Percentiles rank a stretch among this genome's conserved stretches.
Evolutionary conservation across 2,888 invertebrate species (phyloP).

Genomic region (Dichetophora obliterata): DNA sequence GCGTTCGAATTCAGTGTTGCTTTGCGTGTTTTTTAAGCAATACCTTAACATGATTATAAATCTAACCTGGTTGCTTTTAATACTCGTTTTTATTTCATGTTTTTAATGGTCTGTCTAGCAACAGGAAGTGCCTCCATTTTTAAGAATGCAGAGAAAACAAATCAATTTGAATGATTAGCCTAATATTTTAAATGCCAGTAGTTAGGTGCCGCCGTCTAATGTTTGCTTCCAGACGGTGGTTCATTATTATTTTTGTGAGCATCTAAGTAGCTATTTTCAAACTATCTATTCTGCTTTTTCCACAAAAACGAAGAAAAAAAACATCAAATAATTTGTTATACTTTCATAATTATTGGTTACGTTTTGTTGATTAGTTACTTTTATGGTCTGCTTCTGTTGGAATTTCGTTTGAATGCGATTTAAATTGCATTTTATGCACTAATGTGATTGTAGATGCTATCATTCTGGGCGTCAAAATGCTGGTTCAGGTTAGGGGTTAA

Average conservation of each 20-base stretch:
- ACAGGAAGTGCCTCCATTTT: constrained; percentile 24
- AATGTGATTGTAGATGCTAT: background rate
- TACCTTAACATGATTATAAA: background rate
- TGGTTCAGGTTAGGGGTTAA: background rate
- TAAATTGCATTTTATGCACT: background rate
- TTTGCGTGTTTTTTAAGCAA: background rate
- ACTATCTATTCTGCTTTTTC: background rate
- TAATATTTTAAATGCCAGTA: constrained; percentile 2
- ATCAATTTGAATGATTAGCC: constrained; percentile 25
- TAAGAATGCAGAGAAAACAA: background rate
- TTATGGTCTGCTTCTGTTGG: too few relatives aligned
- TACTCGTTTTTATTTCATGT: background rate
- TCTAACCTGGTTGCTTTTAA: background rate
- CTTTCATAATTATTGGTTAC: constrained; percentile 20
- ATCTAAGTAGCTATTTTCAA: constrained; percentile 14
- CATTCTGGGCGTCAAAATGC: background rate
- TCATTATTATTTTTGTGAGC: background rate
- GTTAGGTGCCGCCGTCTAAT: background rate
- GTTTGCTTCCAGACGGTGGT: background rate
- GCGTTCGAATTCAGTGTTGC: background rate
- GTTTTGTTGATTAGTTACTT: constrained; percentile 3
- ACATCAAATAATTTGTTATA: background rate
- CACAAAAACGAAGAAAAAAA: background rate
- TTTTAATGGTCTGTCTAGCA: constrained; percentile 4
- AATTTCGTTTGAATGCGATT: too few relatives aligned